Conservation (phyloP, 2,797 vertebrate genomes). For the Rhinophrynus dorsalis region DNA sequence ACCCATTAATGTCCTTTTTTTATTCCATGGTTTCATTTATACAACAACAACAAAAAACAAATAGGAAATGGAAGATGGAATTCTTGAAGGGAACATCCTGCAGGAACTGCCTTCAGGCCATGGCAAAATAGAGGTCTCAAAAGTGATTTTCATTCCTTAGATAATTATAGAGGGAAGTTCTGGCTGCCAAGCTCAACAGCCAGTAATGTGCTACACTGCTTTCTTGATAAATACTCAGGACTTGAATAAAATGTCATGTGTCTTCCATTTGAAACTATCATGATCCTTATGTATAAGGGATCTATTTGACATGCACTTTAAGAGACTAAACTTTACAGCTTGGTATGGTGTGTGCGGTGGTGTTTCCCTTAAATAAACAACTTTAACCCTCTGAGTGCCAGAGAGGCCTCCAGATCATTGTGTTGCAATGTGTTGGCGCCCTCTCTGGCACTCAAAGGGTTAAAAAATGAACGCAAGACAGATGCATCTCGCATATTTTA, state of each 20-base stretch:
- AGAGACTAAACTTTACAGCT: neutral
- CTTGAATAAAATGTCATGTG: neutral
- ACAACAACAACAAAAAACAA: constrained; percentile 12
- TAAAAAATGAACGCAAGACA: too few relatives aligned
- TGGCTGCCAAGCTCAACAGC: neutral
- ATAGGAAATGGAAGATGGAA: constrained; percentile 19
- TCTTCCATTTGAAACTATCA: neutral
- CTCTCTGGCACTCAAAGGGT: too few relatives aligned
- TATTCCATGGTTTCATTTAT: neutral
- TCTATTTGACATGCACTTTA: neutral
- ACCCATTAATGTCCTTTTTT: neutral
- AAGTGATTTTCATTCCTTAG: constrained; percentile 28
- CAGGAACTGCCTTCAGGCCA: neutral
- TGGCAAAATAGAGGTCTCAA: neutral
- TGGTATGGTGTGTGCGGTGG: too few relatives aligned
- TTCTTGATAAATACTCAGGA: constrained; percentile 3
- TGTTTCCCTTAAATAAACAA: too few relatives aligned
- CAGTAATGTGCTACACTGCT: neutral
- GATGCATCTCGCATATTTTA: too few relatives aligned
- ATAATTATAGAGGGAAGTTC: neutral
- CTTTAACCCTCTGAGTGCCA: too few relatives aligned
- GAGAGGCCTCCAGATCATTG: too few relatives aligned
- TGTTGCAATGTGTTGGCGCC: too few relatives aligned
- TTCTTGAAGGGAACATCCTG: constrained; percentile 22
- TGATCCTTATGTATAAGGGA: neutral